These are phyloP conservation scores for Danio aesculapii DNA, from an alignment of 2,797 vertebrate species.

Conservation along the genomic window DNA sequence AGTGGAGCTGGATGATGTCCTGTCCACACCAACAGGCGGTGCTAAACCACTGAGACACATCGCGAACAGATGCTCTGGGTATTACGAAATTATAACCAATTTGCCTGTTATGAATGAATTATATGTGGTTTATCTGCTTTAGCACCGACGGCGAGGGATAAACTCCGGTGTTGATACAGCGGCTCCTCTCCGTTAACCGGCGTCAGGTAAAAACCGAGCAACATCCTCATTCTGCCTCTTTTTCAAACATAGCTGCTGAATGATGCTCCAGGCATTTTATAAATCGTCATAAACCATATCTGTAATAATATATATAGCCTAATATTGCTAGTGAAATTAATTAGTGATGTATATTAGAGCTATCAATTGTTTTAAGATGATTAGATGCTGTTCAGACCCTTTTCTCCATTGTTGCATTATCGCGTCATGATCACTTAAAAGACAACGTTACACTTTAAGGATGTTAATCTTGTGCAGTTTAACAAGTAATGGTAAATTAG, in stretches of 20 bases:
- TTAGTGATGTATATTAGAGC: too few relatives aligned
- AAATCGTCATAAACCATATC: background rate
- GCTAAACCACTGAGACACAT: constrained; percentile 62
- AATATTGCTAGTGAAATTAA: background rate
- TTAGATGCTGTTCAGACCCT: background rate
- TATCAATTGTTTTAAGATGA: background rate
- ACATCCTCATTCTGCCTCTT: constrained; percentile 2
- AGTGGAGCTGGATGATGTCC: constrained; percentile 48
- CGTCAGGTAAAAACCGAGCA: constrained; percentile 55
- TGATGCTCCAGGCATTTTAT: background rate
- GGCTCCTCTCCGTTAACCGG: constrained; percentile 63
- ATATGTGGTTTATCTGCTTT: constrained; percentile 1
- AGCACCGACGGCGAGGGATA: constrained; percentile 52
- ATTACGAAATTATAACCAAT: constrained; percentile 40
- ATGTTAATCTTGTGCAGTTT: background rate
- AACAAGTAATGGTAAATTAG: background rate
- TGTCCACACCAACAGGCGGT: constrained; percentile 76
- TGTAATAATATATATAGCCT: background rate
- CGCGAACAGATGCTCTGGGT: constrained; percentile 39
- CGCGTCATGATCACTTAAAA: background rate
- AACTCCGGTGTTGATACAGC: constrained; percentile 71
- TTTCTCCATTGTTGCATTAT: background rate
- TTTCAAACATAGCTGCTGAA: background rate
- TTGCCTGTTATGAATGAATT: constrained; percentile 51
- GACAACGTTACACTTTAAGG: background rate